Evolutionary conservation across 2,113 vertebrate genomes (phyloP), one percentile per base, ranked within the genome.

Genomic region (Galemys pyrenaicus): DNA sequence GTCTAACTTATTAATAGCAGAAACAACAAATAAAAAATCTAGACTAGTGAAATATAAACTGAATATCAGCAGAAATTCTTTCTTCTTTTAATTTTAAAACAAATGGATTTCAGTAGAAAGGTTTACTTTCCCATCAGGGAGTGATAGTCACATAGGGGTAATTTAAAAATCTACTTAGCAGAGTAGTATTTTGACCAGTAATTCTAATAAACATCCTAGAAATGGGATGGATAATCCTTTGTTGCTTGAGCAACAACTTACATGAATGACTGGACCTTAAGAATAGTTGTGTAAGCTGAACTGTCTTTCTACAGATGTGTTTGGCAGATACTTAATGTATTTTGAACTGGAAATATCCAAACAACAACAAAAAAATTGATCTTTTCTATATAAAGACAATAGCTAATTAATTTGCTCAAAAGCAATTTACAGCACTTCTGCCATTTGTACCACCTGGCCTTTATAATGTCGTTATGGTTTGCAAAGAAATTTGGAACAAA

Each of bases 81-180:
- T 7, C 7, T 5, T 9, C 26, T 91, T 93, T 77, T 70, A 75
- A 92, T 84, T 94, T 95, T 11, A 92, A 49, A 91, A 74, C 37
- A 75, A 91, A 22, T 83, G 64, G 75, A 83, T 65, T 83, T 26
- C 26, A 79, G 58, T 58, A 77, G 37, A 86, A 30, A 64, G 30
- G 6, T 71, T 81, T 93, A 8, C 22, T 95, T 91, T 77, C 19
- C 32, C 39, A 51, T 35, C 30, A 74, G 12, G 10, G 28, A 2
- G 24, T 28, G 22, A 56, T 44, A 87, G 16, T 82, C 81, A 68
- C 10, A n/a, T 7, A 51, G 39, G 35, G 10, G 86, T 41, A 81
- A 62, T 32, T 32, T 71, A 37, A 88, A 60, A 9, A 90, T 56
- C 20, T 56, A 56, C 2, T 56, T 56, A 41, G 9, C 16, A 56